Evolutionary conservation across 2,797 vertebrate genomes (phyloP).

Genomic region (Phrynocephalus vlangalii): DNA sequence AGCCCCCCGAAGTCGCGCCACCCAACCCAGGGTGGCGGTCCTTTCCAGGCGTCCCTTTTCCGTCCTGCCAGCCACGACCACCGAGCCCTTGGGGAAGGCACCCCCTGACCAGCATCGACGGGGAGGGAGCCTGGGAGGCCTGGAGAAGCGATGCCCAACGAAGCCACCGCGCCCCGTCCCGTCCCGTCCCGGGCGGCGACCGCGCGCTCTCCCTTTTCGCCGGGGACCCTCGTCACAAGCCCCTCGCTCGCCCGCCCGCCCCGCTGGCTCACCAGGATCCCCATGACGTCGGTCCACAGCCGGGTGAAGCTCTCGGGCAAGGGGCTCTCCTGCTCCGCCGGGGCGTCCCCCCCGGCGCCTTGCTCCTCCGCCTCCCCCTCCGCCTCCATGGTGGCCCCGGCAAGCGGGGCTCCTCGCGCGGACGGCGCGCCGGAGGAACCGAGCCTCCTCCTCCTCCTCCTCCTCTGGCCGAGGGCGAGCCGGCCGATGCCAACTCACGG

Average conservation of each 20-base stretch:
- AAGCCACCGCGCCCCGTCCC: neutral
- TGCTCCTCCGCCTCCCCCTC: conserved; percentile 65
- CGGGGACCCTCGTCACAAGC: neutral
- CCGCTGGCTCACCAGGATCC: conserved; percentile 92
- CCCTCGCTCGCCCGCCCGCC: neutral
- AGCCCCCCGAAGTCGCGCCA: too few relatives aligned
- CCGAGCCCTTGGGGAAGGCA: neutral
- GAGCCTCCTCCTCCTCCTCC: neutral
- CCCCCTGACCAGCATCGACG: neutral
- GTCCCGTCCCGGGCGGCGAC: neutral
- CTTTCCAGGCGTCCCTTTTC: too few relatives aligned
- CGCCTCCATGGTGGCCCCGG: conserved; percentile 61
- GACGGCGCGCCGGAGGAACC: neutral
- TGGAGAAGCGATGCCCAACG: neutral
- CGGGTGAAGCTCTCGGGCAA: conserved; percentile 88
- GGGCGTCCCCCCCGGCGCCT: conserved; percentile 62
- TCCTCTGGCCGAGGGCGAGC: conserved; percentile 12
- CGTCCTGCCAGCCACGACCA: too few relatives aligned
- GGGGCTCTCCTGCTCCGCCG: conserved; percentile 68
- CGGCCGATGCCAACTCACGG: conserved; percentile 23
- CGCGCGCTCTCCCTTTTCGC: neutral
- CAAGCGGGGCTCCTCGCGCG: conserved; percentile 21
- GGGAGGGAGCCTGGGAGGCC: neutral
- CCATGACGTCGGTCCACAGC: conserved; percentile 96
- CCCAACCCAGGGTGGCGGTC: too few relatives aligned